Conservation (phyloP, 2,888 invertebrate species). For the Carabus problematicus region DNA sequence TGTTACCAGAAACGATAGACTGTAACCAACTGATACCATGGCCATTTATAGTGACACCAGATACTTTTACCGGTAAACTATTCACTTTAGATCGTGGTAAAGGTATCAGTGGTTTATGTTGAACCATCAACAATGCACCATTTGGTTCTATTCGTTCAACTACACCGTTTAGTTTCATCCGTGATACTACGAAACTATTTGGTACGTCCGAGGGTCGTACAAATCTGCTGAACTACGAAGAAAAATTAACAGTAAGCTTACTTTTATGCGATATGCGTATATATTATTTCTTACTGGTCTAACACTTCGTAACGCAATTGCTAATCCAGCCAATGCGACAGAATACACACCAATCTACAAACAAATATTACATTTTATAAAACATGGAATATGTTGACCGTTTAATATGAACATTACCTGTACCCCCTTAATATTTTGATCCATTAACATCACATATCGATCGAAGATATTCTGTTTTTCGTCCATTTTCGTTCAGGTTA, state of each 20-base stretch:
- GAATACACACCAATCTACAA: slow-evolving; percentile 64
- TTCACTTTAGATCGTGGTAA: slow-evolving; percentile 50
- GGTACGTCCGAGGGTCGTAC: slow-evolving; percentile 57
- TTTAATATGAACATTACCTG: slow-evolving; percentile 51
- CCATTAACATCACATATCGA: slow-evolving; percentile 53
- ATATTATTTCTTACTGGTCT: slow-evolving; percentile 61
- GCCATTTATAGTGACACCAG: slow-evolving; percentile 60
- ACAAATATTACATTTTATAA: slow-evolving; percentile 42
- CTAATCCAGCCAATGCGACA: slow-evolving; percentile 60
- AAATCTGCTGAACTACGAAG: slow-evolving; percentile 57
- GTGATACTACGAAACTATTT: slow-evolving; percentile 55
- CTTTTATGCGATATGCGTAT: slow-evolving; percentile 18
- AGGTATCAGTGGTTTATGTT: slow-evolving; percentile 57
- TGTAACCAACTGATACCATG: slow-evolving; percentile 62
- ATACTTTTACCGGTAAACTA: slow-evolving; percentile 62
- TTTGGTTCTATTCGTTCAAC: slow-evolving; percentile 58
- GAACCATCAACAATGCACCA: slow-evolving; percentile 56
- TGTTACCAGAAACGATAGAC: slow-evolving; percentile 56
- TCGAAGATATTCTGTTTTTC: slow-evolving; percentile 51
- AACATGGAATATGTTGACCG: slow-evolving; percentile 11
- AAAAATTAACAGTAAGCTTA: slow-evolving; percentile 10
- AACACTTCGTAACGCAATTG: slow-evolving; percentile 61
- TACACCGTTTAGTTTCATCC: slow-evolving; percentile 55
- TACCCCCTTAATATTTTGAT: slow-evolving; percentile 56
- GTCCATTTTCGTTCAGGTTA: slow-evolving; percentile 47